Conservation (phyloP, 2,113 vertebrate genomes). For the Glaucidium brasilianum region DNA sequence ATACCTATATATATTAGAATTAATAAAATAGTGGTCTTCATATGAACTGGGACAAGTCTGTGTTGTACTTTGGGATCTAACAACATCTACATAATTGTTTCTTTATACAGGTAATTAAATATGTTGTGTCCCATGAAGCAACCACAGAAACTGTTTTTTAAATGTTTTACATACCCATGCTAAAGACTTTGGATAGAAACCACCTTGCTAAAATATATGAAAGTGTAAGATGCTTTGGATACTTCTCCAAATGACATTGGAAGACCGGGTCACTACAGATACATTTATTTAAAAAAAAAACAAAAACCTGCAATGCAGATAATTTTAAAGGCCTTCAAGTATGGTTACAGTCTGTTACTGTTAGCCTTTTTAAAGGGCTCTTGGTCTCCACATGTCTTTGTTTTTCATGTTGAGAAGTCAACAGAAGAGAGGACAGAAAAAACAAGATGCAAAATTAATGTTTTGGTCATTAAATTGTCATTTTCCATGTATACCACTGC, state of each 20-base stretch:
- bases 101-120: background rate
- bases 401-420: background rate
- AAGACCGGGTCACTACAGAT: fast-evolving
- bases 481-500: background rate
- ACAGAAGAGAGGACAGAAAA: background rate
- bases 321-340: background rate
- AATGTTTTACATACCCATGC: background rate
- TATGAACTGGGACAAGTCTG: background rate
- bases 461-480: background rate
- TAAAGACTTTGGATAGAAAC: background rate
- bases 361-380: background rate
- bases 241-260: background rate
- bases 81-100: background rate
- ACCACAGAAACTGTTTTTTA: background rate
- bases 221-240: background rate
- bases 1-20: background rate
- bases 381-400: background rate
- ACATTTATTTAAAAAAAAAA: background rate
- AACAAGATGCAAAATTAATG: fast-evolving
- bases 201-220: background rate
- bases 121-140: background rate
- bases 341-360: background rate
- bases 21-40: background rate
- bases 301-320: background rate
- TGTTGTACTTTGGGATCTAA: background rate